Evolutionary conservation across 2,113 vertebrate genomes (phyloP), one percentile per base, ranked within the genome.

Genomic region (Zosterops japonicus): DNA sequence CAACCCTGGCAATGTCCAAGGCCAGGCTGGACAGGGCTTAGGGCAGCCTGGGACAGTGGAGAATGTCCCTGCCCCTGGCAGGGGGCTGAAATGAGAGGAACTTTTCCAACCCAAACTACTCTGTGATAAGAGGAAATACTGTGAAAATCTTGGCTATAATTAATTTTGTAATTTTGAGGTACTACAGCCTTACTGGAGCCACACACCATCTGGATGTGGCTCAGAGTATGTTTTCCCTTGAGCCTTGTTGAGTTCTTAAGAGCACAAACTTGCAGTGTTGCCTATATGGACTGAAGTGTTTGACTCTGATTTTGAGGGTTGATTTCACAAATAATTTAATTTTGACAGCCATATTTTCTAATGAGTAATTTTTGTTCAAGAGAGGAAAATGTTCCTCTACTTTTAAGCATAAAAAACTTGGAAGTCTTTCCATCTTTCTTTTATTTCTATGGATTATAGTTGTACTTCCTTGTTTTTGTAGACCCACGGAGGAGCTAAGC

Each of bases 391-490:
- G 3, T 90, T 52, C 16, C 5, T 71, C 64, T 84, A 22, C 0
- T 4, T 64, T 27, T n/a, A 35, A 80, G 17, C 44, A 25, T 81
- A 46, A 87, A 77, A 53, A 52, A 2, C 35, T 72, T 94, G 83
- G 49, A 86, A 74, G 28, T 63, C 64, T 74, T 89, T 90, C 65
- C 46, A 19, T 76, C 53, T 78, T 90, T 76, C 33, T 88, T 88
- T 67, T 77, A 35, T 70, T 95, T 81, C 56, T 67, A 0, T 67
- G 91, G 69, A 41, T 94, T 87, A 47, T 17, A 55, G 60, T 57
- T 59, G 13, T 75, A 28, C 41, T 94, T 94, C 79, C 79, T 64
- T 95, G 55, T 86, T 90, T 93, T 74, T 87, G 42, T 75, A 84
- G 86, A 78, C 47, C 39, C 44, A 11, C 0, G 4, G 76, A 92